Conservation (phyloP, 2,113 vertebrate species). For the Heterocephalus glaber region DNA sequence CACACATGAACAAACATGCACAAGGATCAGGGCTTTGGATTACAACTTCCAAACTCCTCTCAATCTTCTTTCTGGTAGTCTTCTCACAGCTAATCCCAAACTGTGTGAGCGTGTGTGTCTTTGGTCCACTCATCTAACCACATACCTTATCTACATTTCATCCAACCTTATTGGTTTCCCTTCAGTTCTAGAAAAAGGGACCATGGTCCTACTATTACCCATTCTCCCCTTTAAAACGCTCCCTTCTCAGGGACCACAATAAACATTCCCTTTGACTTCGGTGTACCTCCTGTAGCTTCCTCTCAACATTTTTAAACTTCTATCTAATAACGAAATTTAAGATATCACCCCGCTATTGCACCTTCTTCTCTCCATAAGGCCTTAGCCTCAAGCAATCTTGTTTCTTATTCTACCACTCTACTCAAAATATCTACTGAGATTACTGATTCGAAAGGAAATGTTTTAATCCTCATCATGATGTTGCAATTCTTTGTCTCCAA, state of each 20-base stretch:
- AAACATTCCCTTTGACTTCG: neutral
- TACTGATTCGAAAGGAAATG: neutral
- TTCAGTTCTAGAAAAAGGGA: neutral
- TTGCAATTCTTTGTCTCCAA: neutral
- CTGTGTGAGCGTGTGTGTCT: neutral
- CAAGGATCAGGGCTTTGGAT: neutral
- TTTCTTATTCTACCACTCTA: neutral
- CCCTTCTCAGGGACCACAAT: neutral
- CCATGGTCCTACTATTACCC: neutral
- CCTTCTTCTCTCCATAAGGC: neutral
- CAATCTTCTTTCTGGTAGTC: neutral
- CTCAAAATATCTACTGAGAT: neutral
- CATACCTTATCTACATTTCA: neutral
- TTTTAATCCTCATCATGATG: constrained; percentile 16
- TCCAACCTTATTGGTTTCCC: neutral
- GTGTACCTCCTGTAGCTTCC: neutral
- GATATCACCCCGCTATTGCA: neutral
- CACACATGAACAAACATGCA: neutral
- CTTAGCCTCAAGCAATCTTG: neutral
- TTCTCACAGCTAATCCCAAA: neutral
- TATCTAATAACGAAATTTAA: neutral
- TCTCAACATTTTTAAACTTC: neutral
- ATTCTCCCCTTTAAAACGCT: neutral
- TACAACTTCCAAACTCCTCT: neutral
- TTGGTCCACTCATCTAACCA: neutral